A percentile compares a stretch with the other conserved stretches of the same genome.
Evolutionary conservation across 2,113 vertebrate genomes (phyloP).

Genomic region (Panthera uncia): DNA sequence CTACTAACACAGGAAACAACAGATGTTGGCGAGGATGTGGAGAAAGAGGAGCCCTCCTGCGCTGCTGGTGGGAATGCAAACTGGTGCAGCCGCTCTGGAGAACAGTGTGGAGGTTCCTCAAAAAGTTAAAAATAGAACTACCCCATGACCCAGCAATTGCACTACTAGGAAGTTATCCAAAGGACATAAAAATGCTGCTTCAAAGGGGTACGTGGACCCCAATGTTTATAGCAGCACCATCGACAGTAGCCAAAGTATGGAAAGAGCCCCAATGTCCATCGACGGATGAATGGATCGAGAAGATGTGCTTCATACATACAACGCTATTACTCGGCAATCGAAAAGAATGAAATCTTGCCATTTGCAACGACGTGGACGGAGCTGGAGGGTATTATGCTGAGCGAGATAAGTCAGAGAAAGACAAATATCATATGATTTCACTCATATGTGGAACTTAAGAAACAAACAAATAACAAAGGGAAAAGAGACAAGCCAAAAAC

Average conservation of each 20-base stretch:
- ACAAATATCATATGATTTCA: neutral
- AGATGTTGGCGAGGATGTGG: rapidly evolving
- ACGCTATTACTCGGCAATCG: no score
- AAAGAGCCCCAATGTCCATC: neutral
- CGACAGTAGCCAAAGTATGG: neutral
- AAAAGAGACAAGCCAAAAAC: no score
- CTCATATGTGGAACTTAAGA: no score
- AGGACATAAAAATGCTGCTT: neutral
- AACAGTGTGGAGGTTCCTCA: neutral
- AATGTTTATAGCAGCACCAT: neutral
- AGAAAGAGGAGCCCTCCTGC: neutral
- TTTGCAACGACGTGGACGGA: rapidly evolving
- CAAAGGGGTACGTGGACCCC: neutral
- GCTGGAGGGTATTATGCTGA: neutral
- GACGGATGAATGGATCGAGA: rapidly evolving
- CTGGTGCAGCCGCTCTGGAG: neutral
- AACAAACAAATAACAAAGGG: no score
- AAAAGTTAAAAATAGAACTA: no score
- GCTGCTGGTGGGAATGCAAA: neutral
- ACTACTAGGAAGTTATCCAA: neutral
- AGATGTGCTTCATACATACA: rapidly evolving
- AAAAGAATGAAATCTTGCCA: neutral
- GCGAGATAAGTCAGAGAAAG: neutral
- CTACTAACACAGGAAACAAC: neutral
- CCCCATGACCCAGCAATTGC: neutral